Conservation (phyloP, 2,797 vertebrate species). For the Epinephelus awoara region DNA sequence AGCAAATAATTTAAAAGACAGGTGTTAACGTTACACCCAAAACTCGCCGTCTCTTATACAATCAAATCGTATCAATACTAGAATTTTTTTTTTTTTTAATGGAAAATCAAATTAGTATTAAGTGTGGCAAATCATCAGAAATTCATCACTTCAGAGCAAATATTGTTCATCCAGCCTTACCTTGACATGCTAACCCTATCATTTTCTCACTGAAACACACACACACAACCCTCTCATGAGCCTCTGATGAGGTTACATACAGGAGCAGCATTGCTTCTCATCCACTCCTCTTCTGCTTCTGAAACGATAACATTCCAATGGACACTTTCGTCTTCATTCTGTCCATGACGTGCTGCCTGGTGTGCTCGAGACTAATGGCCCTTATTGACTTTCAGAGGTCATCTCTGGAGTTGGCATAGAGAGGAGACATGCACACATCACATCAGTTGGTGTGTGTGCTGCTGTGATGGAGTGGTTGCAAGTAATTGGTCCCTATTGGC, state of each 20-base stretch:
- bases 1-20: slow-evolving; percentile 21
- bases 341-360: background rate
- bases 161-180: background rate
- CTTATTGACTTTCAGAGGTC: slow-evolving; percentile 6
- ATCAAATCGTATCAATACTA: background rate
- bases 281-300: background rate
- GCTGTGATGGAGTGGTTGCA: background rate
- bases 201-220: background rate
- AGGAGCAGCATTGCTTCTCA: background rate
- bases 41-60: background rate
- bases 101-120: background rate
- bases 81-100: background rate
- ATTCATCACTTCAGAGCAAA: background rate
- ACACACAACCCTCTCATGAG: background rate
- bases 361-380: slow-evolving; percentile 2
- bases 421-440: background rate
- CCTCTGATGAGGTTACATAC: background rate
- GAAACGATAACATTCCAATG: background rate
- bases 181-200: background rate
- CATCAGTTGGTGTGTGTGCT: background rate
- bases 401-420: slow-evolving; percentile 4
- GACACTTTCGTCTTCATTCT: background rate
- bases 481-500: background rate
- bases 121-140: background rate
- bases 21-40: background rate